phyloP scores from a whole-genome alignment of 2,113 vertebrate species.

The Cinclus mexicanus region DNA sequence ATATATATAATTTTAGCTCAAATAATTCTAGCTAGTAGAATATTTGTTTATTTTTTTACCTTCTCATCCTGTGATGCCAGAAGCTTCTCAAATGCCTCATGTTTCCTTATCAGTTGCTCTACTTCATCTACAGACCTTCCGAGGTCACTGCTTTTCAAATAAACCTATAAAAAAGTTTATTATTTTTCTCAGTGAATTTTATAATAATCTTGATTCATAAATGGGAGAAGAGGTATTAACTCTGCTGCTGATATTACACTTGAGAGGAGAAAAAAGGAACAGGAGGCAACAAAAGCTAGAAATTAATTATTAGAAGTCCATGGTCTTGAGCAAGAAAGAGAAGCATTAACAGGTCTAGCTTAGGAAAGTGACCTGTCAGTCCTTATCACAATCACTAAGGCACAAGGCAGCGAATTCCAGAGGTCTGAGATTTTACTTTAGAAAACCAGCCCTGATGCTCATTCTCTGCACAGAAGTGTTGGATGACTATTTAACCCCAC shows the following conservation, averaged over 20 bases:
- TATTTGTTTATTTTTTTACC: conserved; percentile 67
- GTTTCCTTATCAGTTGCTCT: conserved; percentile 82
- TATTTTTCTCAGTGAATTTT: neutral
- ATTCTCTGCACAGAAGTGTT: neutral
- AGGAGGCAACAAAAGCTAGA: neutral
- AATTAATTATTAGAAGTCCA: neutral
- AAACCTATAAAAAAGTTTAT: conserved; percentile 68
- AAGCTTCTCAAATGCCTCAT: conserved; percentile 88
- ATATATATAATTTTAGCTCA: neutral
- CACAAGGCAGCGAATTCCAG: neutral
- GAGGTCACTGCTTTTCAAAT: conserved; percentile 80
- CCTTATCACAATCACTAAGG: neutral
- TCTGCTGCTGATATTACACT: neutral
- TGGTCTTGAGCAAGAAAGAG: neutral
- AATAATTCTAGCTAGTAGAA: neutral
- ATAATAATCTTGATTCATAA: neutral
- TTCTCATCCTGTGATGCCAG: conserved; percentile 87
- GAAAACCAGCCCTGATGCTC: neutral
- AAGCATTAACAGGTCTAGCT: neutral
- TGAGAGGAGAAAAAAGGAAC: neutral
- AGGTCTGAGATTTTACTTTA: neutral
- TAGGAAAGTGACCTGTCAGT: neutral
- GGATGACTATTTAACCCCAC: neutral
- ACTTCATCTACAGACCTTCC: conserved; percentile 82
- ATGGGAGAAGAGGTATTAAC: neutral